Conservation (phyloP, 1,140 invertebrate species). For the Cheumatopsyche charites region DNA sequence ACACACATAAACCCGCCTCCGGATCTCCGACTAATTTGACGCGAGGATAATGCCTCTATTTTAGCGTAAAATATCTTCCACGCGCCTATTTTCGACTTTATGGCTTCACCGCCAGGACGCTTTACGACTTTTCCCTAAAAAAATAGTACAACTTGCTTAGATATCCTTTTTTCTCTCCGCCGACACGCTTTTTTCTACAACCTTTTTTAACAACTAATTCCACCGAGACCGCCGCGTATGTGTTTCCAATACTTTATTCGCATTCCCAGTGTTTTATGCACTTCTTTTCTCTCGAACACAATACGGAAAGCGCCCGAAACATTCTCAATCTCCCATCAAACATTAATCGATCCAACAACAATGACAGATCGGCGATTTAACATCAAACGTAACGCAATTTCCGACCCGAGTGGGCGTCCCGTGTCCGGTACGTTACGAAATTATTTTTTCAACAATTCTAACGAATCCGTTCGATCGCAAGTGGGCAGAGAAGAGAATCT, state of each 20-base stretch:
- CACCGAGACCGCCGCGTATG: constrained; percentile 1
- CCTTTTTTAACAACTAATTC: constrained; percentile 15
- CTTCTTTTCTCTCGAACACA: too few species aligned
- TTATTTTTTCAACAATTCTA: too few species aligned
- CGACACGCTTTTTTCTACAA: neutral
- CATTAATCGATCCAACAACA: too few species aligned
- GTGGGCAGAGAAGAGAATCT: neutral
- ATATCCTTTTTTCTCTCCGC: constrained; percentile 7
- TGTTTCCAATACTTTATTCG: constrained; percentile 11
- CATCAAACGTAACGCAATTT: too few species aligned
- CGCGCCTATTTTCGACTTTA: constrained; percentile 22
- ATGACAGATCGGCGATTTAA: too few species aligned
- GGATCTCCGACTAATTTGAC: constrained; percentile 15
- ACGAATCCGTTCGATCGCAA: neutral
- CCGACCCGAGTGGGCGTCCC: too few species aligned
- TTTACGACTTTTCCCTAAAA: constrained; percentile 19
- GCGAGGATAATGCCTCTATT: constrained; percentile 18
- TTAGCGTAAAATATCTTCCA: constrained; percentile 15
- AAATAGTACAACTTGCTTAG: neutral
- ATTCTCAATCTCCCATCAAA: too few species aligned
- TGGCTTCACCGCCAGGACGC: constrained; percentile 17
- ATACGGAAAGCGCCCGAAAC: too few species aligned
- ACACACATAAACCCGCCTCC: constrained; percentile 9
- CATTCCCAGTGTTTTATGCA: neutral
- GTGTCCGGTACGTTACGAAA: too few species aligned